Percentiles rank a stretch among this genome's conserved stretches.
These are phyloP conservation scores for Carcina quercana DNA, from an alignment of 2,888 invertebrate species.

Conservation along the genomic window DNA sequence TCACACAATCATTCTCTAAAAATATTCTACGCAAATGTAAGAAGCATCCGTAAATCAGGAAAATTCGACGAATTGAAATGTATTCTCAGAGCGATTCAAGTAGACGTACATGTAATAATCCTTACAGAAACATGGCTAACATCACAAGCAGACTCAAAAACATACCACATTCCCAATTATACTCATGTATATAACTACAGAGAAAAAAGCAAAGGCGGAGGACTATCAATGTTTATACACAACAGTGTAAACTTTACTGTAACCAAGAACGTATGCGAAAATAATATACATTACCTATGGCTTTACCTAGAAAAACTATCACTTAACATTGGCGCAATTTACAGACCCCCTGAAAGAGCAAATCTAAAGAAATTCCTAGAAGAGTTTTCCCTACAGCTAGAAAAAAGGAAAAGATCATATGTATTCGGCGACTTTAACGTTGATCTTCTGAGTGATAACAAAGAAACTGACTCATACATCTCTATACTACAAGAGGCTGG, in stretches of 20 bases:
- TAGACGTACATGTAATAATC: too few relatives aligned
- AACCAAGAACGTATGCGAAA: neutral
- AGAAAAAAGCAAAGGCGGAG: too few relatives aligned
- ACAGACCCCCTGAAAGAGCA: slow-evolving; percentile 9
- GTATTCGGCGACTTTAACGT: slow-evolving; percentile 16
- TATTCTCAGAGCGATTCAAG: too few relatives aligned
- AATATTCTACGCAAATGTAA: too few relatives aligned
- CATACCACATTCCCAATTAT: too few relatives aligned
- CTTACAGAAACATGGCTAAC: too few relatives aligned
- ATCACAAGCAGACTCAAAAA: too few relatives aligned
- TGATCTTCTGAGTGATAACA: slow-evolving; percentile 8
- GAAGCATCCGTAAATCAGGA: too few relatives aligned
- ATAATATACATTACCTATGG: neutral
- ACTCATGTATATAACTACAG: too few relatives aligned
- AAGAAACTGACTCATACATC: slow-evolving; percentile 5
- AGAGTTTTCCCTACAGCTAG: slow-evolving; percentile 9
- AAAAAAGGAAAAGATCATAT: slow-evolving; percentile 9
- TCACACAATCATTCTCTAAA: too few relatives aligned
- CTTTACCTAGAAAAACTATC: neutral
- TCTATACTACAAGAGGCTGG: slow-evolving; percentile 8
- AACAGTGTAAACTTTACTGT: neutral
- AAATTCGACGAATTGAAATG: too few relatives aligned
- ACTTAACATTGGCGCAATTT: slow-evolving; percentile 3
- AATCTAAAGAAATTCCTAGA: slow-evolving; percentile 14
- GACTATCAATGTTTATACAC: too few relatives aligned